Evolutionary conservation across 2,888 invertebrate species (phyloP).

Genomic region (Apoderus coryli): DNA sequence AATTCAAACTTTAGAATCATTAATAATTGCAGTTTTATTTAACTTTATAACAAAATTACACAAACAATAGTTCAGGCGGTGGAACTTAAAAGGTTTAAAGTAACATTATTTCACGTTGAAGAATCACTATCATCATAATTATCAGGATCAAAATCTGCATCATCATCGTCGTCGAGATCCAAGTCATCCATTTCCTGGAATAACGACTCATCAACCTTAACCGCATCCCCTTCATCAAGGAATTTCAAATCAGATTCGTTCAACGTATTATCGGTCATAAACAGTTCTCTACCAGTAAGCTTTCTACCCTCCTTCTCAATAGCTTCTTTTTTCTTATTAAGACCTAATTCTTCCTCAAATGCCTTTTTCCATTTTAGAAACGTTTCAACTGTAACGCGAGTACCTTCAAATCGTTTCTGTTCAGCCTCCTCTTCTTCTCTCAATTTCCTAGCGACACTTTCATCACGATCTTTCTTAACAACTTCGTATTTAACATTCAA

Average conservation of each 20-base stretch:
- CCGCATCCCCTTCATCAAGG: slow-evolving; percentile 72
- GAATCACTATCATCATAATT: slow-evolving; percentile 24
- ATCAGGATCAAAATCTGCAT: slow-evolving; percentile 44
- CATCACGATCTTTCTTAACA: slow-evolving; percentile 55
- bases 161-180: slow-evolving; percentile 53
- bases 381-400: slow-evolving; percentile 86
- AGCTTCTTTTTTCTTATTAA: slow-evolving; percentile 54
- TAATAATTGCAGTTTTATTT: too few species aligned
- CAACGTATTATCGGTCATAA: slow-evolving; percentile 82
- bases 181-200: slow-evolving; percentile 82
- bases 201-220: slow-evolving; percentile 85
- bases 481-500: slow-evolving; percentile 74
- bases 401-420: slow-evolving; percentile 88
- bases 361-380: slow-evolving; percentile 87
- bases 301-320: slow-evolving; percentile 63
- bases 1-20: too few species aligned
- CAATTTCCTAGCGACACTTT: slow-evolving; percentile 49
- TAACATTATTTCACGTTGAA: slow-evolving; percentile 15
- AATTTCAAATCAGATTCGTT: slow-evolving; percentile 95
- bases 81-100: too few species aligned
- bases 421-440: slow-evolving; percentile 79
- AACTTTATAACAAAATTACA: too few species aligned
- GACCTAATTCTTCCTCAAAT: slow-evolving; percentile 82
- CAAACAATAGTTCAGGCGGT: too few species aligned
- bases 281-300: slow-evolving; percentile 84